These are phyloP conservation scores for Coregonus clupeaformis DNA, from an alignment of 2,113 vertebrate species.

Conservation along the genomic window DNA sequence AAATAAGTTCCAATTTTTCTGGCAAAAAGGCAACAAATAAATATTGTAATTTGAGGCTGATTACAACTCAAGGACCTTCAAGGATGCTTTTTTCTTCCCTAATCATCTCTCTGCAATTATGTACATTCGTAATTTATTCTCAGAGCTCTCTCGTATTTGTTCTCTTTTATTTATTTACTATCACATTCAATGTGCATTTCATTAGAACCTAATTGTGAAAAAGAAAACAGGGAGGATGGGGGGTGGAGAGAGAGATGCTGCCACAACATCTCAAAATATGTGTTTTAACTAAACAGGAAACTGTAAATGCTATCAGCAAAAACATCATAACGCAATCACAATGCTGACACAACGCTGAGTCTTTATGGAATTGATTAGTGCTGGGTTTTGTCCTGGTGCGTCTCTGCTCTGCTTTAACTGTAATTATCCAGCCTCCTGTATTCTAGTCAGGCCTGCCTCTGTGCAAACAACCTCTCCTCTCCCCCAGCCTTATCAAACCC, in stretches of 20 bases:
- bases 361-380: conserved; percentile 12
- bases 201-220: conserved; percentile 59
- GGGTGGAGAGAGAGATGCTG: too few relatives aligned
- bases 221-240: not conserved
- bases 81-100: conserved; percentile 58
- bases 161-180: conserved; percentile 57
- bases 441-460: conserved; percentile 29
- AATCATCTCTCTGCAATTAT: conserved; percentile 67
- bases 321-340: not conserved
- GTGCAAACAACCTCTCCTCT: conserved; percentile 11
- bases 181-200: conserved; percentile 65
- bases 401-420: conserved; percentile 41
- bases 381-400: not conserved
- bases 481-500: conserved; percentile 42
- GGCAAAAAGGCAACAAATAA: conserved; percentile 53
- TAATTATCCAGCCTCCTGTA: conserved; percentile 48
- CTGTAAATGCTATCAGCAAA: conserved; percentile 12
- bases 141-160: conserved; percentile 46
- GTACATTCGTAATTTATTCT: conserved; percentile 65
- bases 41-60: conserved; percentile 67
- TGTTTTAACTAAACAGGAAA: conserved; percentile 39
- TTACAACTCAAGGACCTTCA: conserved; percentile 72
- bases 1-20: conserved; percentile 57
- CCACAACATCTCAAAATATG: conserved; percentile 22
- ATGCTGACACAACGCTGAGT: not conserved